Conservation (phyloP, 1,140 invertebrate genomes). For the Popillia japonica region DNA sequence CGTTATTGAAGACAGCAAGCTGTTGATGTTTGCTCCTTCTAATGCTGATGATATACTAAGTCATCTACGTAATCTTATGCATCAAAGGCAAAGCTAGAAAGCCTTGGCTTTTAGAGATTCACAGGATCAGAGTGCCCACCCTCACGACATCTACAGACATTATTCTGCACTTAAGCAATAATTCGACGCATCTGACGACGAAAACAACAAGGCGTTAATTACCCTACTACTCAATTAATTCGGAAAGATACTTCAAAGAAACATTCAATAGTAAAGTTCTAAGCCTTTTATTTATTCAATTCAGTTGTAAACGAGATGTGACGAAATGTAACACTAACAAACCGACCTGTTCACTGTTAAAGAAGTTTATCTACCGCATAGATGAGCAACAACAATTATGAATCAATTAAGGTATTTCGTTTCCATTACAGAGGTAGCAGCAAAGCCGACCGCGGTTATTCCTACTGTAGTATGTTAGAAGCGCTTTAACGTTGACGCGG, state of each 20-base stretch:
- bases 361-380: not conserved
- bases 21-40: too few species aligned
- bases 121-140: too few species aligned
- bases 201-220: too few species aligned
- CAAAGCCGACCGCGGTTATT: not conserved
- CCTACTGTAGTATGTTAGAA: not conserved
- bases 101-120: too few species aligned
- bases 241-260: not conserved
- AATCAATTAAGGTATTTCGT: slow-evolving; percentile 12
- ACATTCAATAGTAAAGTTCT: not conserved
- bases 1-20: too few species aligned
- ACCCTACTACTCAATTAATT: too few species aligned
- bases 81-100: too few species aligned
- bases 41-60: too few species aligned
- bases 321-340: not conserved
- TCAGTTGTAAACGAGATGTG: not conserved
- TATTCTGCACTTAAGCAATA: too few species aligned
- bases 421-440: not conserved
- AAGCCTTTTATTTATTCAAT: not conserved
- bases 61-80: too few species aligned
- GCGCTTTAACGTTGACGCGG: not conserved
- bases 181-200: too few species aligned
- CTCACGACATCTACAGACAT: too few species aligned
- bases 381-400: not conserved
- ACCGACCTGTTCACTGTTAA: not conserved